A percentile compares a stretch with the other conserved stretches of the same genome.
These are phyloP conservation scores for Conistra vaccinii DNA, from an alignment of 2,888 invertebrate species.

Conservation along the genomic window DNA sequence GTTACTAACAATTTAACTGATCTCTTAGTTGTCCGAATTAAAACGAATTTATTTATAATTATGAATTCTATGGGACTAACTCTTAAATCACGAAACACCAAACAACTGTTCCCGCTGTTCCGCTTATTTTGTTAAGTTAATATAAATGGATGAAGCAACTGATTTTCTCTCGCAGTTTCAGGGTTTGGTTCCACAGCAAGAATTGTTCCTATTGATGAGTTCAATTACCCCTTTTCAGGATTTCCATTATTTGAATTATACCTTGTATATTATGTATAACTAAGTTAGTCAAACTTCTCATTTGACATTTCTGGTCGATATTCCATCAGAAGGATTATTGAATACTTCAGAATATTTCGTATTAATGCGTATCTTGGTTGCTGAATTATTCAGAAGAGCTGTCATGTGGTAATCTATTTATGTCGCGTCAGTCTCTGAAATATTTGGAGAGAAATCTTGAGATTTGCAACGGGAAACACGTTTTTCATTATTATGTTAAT, in stretches of 20 bases:
- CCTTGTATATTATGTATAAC: background rate
- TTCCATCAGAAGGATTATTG: constrained; percentile 57
- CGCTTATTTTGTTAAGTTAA: background rate
- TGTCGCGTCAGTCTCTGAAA: constrained; percentile 10
- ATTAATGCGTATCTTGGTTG: constrained; percentile 52
- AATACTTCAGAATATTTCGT: constrained; percentile 55
- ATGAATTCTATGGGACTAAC: too few species aligned
- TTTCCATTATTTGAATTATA: background rate
- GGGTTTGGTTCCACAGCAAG: too few species aligned
- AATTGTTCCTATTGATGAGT: background rate
- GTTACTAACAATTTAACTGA: too few species aligned
- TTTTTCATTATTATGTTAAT: background rate
- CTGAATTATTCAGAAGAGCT: constrained; percentile 68
- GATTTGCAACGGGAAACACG: background rate
- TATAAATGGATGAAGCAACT: background rate
- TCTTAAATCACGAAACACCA: background rate
- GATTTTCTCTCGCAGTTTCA: background rate
- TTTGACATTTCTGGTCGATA: constrained; percentile 46
- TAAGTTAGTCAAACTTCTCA: constrained; percentile 32
- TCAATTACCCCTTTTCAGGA: background rate
- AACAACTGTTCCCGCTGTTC: too few species aligned
- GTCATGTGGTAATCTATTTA: constrained; percentile 50
- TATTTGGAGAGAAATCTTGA: constrained; percentile 24
- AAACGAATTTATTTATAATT: too few species aligned
- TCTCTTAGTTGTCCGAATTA: too few species aligned